Conservation (phyloP, 2,888 invertebrate genomes). For the Corythucha ciliata region DNA sequence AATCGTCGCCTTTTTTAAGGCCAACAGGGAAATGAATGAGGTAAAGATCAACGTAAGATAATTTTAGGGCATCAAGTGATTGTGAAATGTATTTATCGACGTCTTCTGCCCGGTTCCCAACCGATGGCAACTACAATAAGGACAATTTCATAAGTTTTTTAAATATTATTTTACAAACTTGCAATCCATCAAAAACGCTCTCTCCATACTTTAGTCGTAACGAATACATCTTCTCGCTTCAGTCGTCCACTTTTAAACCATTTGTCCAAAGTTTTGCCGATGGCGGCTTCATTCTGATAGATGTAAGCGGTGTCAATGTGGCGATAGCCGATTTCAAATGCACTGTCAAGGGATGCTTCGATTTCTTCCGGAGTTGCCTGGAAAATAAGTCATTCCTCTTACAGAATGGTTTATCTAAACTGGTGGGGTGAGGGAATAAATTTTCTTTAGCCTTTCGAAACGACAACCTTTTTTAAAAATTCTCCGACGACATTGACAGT, state of each 20-base stretch:
- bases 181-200: too few species aligned
- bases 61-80: slow-evolving; percentile 54
- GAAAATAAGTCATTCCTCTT: background rate
- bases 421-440: too few species aligned
- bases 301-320: slow-evolving; percentile 73
- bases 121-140: slow-evolving; percentile 52
- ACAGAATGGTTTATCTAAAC: background rate
- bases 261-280: slow-evolving; percentile 61
- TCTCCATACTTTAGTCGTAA: slow-evolving; percentile 83
- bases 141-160: background rate
- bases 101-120: slow-evolving; percentile 56
- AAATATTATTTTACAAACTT: too few species aligned
- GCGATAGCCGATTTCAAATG: slow-evolving; percentile 67
- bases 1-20: slow-evolving; percentile 48
- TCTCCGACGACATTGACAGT: too few species aligned
- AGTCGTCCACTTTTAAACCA: slow-evolving; percentile 59
- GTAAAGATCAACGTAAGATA: slow-evolving; percentile 67
- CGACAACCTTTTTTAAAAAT: too few species aligned
- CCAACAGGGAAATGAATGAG: slow-evolving; percentile 68
- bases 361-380: slow-evolving; percentile 22
- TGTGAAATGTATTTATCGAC: slow-evolving; percentile 55
- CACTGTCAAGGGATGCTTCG: slow-evolving; percentile 39
- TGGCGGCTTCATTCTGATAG: slow-evolving; percentile 65
- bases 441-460: too few species aligned
- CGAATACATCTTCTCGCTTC: slow-evolving; percentile 67